Evolutionary conservation across 2,888 invertebrate genomes (phyloP).

Genomic region (Drosophila anceps): DNA sequence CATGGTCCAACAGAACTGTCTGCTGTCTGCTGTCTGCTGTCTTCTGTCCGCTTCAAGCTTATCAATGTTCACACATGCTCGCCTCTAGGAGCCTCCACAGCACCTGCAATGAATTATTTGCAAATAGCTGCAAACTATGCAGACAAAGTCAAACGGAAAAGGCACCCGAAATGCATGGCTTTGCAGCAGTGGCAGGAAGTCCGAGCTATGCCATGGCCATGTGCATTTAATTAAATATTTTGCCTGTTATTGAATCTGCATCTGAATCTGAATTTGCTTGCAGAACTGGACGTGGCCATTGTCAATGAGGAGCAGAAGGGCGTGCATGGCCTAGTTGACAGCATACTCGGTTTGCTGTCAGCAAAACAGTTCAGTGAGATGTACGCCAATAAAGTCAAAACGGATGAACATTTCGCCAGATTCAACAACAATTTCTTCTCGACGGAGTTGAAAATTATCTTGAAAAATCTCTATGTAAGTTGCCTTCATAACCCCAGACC

Average conservation of each 20-base stretch:
- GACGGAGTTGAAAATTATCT: slow-evolving; percentile 72
- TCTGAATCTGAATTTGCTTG: slow-evolving; percentile 8
- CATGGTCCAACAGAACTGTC: slow-evolving; percentile 43
- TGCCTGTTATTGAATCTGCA: slow-evolving; percentile 29
- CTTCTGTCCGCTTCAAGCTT: slow-evolving; percentile 22
- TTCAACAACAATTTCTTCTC: slow-evolving; percentile 83
- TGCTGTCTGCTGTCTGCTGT: slow-evolving; percentile 11
- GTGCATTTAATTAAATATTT: slow-evolving; percentile 57
- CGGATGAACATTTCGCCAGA: slow-evolving; percentile 82
- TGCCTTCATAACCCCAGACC: not conserved
- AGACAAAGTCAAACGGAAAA: slow-evolving; percentile 33
- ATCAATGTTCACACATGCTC: slow-evolving; percentile 49
- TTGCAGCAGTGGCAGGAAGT: not conserved
- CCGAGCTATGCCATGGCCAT: slow-evolving; percentile 17
- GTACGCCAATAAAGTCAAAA: slow-evolving; percentile 84
- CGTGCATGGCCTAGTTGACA: slow-evolving; percentile 84
- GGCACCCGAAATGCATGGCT: not conserved
- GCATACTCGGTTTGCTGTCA: slow-evolving; percentile 82
- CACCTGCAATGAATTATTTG: slow-evolving; percentile 46
- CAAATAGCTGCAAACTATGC: slow-evolving; percentile 41
- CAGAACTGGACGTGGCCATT: slow-evolving; percentile 39
- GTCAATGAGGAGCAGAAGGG: slow-evolving; percentile 73
- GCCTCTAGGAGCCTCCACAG: slow-evolving; percentile 20
- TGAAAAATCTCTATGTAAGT: slow-evolving; percentile 83
- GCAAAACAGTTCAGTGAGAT: slow-evolving; percentile 27